phyloP scores from a whole-genome alignment of 2,888 invertebrate species.

The Orthonevra nobilis region DNA sequence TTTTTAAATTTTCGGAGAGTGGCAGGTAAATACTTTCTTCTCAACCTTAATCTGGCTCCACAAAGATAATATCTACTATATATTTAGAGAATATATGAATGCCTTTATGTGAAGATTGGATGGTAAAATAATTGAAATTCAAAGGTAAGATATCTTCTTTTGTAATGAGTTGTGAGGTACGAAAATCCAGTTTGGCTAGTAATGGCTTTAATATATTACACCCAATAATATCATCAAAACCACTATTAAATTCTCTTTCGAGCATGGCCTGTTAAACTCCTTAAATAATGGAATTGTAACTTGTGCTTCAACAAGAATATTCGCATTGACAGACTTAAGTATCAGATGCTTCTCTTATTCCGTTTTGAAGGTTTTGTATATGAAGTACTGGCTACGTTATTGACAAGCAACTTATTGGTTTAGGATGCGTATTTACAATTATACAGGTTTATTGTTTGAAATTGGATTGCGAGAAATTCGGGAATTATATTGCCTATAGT shows the following conservation, averaged over 20 bases:
- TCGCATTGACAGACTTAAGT: neutral
- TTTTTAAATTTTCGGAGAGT: neutral
- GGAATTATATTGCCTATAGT: no score
- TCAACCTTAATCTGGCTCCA: neutral
- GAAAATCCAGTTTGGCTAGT: neutral
- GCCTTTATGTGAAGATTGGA: neutral
- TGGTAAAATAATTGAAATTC: neutral
- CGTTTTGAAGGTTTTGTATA: slow-evolving; percentile 6
- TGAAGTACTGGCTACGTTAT: no score
- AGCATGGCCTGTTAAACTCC: neutral
- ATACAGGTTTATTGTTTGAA: no score
- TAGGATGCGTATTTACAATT: no score
- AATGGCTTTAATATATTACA: slow-evolving; percentile 11
- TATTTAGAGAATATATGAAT: neutral
- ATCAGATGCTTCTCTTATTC: neutral
- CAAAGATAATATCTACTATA: neutral
- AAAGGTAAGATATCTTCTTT: neutral
- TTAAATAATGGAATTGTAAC: neutral
- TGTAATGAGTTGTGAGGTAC: neutral
- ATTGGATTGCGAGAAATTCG: no score
- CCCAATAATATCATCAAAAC: neutral
- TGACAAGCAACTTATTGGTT: no score
- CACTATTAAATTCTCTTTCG: neutral
- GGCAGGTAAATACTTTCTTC: neutral
- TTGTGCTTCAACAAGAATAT: neutral